Evolutionary conservation across 2,888 invertebrate genomes (phyloP).

Genomic region (Orchestes rusci): DNA sequence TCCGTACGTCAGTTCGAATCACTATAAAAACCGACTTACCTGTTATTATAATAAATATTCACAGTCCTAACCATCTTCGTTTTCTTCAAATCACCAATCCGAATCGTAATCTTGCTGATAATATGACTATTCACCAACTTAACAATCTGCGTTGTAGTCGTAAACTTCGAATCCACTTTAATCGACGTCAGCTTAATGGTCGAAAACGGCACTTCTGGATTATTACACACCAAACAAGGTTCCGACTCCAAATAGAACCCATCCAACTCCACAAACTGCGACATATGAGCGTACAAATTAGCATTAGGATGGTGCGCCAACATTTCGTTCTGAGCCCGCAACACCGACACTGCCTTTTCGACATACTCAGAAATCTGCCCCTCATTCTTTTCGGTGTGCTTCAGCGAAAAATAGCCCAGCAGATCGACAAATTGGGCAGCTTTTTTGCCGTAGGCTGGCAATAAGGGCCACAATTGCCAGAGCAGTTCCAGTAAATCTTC

Average conservation of each 20-base stretch:
- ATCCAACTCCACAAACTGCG: constrained; percentile 91
- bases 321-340: constrained; percentile 83
- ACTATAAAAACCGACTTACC: constrained; percentile 37
- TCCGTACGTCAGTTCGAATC: too few relatives aligned
- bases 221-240: constrained; percentile 96
- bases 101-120: constrained; percentile 86
- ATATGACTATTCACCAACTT: constrained; percentile 93
- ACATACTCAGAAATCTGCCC: constrained; percentile 60
- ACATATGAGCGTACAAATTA: constrained; percentile 82
- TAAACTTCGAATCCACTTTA: constrained; percentile 95
- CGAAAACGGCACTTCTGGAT: constrained; percentile 84
- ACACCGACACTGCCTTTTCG: constrained; percentile 76
- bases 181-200: constrained; percentile 89
- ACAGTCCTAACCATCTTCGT: constrained; percentile 96
- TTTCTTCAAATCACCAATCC: constrained; percentile 91
- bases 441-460: constrained; percentile 86
- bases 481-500: constrained; percentile 72
- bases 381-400: constrained; percentile 69
- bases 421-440: constrained; percentile 96
- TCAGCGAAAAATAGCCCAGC: constrained; percentile 84
- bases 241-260: constrained; percentile 96
- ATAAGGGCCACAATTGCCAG: constrained; percentile 87
- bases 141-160: constrained; percentile 95
- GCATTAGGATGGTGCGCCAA: constrained; percentile 91
- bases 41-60: constrained; percentile 94